Base-by-base conservation (phyloP, 2,888 invertebrate genomes). In the Agrotis clavis region DNA sequence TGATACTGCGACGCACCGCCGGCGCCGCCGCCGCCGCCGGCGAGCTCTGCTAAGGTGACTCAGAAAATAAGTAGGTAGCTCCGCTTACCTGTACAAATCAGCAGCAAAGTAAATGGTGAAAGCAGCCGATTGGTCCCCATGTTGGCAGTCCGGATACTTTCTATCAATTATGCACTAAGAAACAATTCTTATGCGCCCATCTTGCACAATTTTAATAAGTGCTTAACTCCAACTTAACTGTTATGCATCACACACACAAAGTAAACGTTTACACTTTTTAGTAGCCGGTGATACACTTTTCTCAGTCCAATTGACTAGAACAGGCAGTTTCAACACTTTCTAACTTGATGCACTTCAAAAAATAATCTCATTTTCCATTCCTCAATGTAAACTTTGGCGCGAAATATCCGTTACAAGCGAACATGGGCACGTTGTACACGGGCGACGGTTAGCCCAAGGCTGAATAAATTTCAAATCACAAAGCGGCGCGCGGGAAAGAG, bases 81-180 rank as follows among this genome's bases (percentile, higher is more conserved):
- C 89, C 92, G 91, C 95, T 95, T 96, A 96, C 96, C 96, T 94
- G 95, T 90, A 92, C 94, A 95, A 91, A 95, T 93, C 92, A 95
- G 90, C 93, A 95, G 90, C 92, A 94, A 91, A 91, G 91, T 92
- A 90, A 94, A 91, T 88, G 93, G 95, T 92, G 95, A 95, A 95
- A 96, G 94, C 94, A 92, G 91, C 92, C 93, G 89, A 88, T 91
- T 88, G 91, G 87, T 91, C 92, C 92, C 92, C 96, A 96, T 96
- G 90, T 90, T 91, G 88, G 82, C 87, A 89, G 84, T 90, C 88
- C 89, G 84, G 86, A 88, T 89, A 94, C 94, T 94, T 95, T 95
- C 93, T 93, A 91, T 89, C 88, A 89, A 87, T 88, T 89, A 88
- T 89, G 86, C 90, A 88, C 90, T 89, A 83, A 86, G 84, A 85